A percentile compares a stretch with the other conserved stretches of the same genome.
These are phyloP conservation scores for Drepana falcataria DNA, from an alignment of 2,888 invertebrate genomes.

Conservation along the genomic window DNA sequence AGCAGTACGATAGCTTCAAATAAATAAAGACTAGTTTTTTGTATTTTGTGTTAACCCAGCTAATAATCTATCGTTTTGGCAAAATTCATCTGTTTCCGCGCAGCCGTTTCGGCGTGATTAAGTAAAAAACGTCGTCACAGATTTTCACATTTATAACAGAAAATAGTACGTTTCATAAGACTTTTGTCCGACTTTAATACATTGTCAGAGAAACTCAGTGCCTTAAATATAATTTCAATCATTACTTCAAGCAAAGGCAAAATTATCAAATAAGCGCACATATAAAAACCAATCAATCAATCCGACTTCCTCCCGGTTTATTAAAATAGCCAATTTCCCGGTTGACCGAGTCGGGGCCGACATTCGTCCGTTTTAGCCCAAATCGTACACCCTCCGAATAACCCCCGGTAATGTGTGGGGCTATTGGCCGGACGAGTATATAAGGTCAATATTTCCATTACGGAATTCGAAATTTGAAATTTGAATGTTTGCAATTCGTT, in stretches of 20 bases:
- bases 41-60: too few relatives aligned
- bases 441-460: neutral
- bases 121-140: too few relatives aligned
- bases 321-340: conserved; percentile 37
- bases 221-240: too few relatives aligned
- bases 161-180: too few relatives aligned
- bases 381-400: conserved; percentile 40
- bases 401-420: conserved; percentile 14
- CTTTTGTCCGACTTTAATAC: too few relatives aligned
- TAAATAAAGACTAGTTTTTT: too few relatives aligned
- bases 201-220: too few relatives aligned
- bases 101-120: too few relatives aligned
- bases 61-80: too few relatives aligned
- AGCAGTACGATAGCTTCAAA: too few relatives aligned
- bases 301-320: conserved; percentile 1
- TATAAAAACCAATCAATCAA: conserved; percentile 2
- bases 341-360: conserved; percentile 37
- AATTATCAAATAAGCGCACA: neutral
- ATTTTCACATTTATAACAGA: too few relatives aligned
- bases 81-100: too few relatives aligned
- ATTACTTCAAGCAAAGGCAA: neutral
- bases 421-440: conserved; percentile 20
- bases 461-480: neutral
- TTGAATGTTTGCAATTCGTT: neutral
- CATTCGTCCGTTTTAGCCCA: conserved; percentile 41